Base-by-base conservation (phyloP, 2,113 vertebrate species). In the Crypturellus undulatus region DNA sequence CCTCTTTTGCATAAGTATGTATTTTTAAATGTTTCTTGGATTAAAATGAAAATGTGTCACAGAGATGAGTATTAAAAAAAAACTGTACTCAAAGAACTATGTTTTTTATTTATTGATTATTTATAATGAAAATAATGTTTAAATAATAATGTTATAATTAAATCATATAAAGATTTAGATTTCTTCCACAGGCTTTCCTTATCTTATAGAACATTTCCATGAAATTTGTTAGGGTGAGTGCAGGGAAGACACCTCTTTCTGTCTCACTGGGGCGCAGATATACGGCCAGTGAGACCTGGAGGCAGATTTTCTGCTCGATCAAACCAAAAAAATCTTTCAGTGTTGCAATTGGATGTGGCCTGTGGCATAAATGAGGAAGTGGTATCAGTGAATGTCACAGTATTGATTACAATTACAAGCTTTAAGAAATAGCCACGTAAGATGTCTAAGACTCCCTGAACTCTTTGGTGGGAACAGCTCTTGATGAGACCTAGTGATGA, bases 391-490 rank as follows among this genome's bases (percentile, higher is more conserved):
- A 95, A 87, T 94, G 87, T 97, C 96, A 93, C 79, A 90, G 24
- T 96, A 94, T 96, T 96, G 94, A 95, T 96, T 88, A 75, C 58
- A 5, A 26, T 92, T 96, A 95, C 82, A 95, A 84, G 91, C 83
- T 94, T 87, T 92, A 87, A 68, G 87, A 94, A 93, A 69, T 91
- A 76, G 90, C 94, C 86, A 26, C 62, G 22, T 68, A 30, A 92
- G 75, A 63, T 80, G 80, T 97, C 79, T 92, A 1, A 13, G 83
- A 47, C 93, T 87, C 82, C 82, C 78, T 96, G 93, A 95, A 94
- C 94, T 96, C 71, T 54, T 91, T 51, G 77, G 73, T 88, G 91
- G 95, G 92, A 96, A 75, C 0, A 21, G 93, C 73, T 83, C 85
- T 90, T 82, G 91, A 79, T 95, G 96, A 93, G 94, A 91, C 90